Percentiles rank a stretch among this genome's conserved stretches.
These are phyloP conservation scores for Leptopilina syphax DNA, from an alignment of 2,888 invertebrate genomes.

Conservation along the genomic window DNA sequence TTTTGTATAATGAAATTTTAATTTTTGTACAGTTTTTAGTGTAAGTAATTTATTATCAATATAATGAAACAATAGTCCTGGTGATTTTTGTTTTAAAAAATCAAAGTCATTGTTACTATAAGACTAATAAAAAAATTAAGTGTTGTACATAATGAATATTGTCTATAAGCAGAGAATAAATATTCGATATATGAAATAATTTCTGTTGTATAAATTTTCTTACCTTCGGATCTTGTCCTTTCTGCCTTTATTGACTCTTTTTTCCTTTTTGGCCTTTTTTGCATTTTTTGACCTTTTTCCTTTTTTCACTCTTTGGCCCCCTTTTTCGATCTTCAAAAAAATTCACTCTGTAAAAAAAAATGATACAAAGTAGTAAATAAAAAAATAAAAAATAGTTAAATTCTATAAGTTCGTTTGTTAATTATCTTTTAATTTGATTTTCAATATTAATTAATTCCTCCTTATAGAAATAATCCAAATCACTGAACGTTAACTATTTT, in stretches of 20 bases:
- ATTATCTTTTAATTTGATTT: too few species aligned
- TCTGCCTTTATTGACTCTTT: too few species aligned
- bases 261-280: too few species aligned
- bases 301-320: background rate
- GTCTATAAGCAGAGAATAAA: constrained; percentile 45
- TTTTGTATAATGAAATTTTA: background rate
- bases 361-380: too few species aligned
- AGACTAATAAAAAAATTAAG: constrained; percentile 21
- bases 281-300: background rate
- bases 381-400: too few species aligned
- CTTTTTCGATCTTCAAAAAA: too few species aligned
- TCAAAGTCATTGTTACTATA: constrained; percentile 42
- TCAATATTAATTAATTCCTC: too few species aligned
- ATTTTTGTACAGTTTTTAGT: background rate
- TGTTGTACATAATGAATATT: constrained; percentile 41
- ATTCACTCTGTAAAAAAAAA: too few species aligned
- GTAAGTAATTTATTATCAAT: background rate
- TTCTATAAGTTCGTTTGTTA: too few species aligned
- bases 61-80: constrained; percentile 10
- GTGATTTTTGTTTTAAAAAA: constrained; percentile 14
- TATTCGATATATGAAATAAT: constrained; percentile 44
- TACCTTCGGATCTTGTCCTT: background rate
- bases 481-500: too few species aligned
- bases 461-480: too few species aligned
- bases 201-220: background rate